phyloP scores from a whole-genome alignment of 2,113 vertebrate species.

The Lepus americanus region DNA sequence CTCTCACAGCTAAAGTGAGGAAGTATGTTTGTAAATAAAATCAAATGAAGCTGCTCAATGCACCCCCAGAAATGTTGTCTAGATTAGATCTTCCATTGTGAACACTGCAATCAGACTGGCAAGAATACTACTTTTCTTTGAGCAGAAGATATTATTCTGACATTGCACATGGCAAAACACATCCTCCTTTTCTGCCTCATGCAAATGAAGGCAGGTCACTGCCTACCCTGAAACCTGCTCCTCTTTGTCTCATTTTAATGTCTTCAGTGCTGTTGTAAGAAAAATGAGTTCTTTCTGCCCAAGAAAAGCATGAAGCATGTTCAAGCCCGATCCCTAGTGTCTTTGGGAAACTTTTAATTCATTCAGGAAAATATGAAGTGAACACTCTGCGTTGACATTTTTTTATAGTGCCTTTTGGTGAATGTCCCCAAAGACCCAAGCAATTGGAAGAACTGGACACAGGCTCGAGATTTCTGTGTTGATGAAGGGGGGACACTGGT shows the following conservation, averaged over 20 bases:
- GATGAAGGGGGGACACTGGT: constrained; percentile 90
- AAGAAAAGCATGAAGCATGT: constrained; percentile 34
- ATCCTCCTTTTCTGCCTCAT: not conserved
- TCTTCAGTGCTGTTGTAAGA: not conserved
- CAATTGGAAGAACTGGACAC: constrained; percentile 91
- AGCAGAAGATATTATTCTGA: not conserved
- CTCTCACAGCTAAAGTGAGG: not conserved
- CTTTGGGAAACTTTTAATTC: constrained; percentile 50
- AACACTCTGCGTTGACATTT: constrained; percentile 33
- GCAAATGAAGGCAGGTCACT: not conserved
- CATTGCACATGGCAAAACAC: not conserved
- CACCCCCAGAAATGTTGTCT: not conserved
- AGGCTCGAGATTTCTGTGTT: constrained; percentile 91
- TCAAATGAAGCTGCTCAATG: not conserved
- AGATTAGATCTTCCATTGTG: not conserved
- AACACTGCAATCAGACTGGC: not conserved
- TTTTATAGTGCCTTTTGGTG: constrained; percentile 92
- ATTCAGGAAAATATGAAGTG: constrained; percentile 17
- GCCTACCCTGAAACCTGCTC: not conserved
- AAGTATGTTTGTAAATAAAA: not conserved
- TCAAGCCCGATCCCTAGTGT: not conserved
- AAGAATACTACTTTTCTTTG: not conserved
- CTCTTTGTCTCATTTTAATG: not conserved
- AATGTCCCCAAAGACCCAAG: constrained; percentile 88
- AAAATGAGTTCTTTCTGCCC: constrained; percentile 8